Evolutionary conservation across 1,140 invertebrate genomes (phyloP), one percentile per base, ranked within the genome.

Genomic region (Drosophila punjabiensis): DNA sequence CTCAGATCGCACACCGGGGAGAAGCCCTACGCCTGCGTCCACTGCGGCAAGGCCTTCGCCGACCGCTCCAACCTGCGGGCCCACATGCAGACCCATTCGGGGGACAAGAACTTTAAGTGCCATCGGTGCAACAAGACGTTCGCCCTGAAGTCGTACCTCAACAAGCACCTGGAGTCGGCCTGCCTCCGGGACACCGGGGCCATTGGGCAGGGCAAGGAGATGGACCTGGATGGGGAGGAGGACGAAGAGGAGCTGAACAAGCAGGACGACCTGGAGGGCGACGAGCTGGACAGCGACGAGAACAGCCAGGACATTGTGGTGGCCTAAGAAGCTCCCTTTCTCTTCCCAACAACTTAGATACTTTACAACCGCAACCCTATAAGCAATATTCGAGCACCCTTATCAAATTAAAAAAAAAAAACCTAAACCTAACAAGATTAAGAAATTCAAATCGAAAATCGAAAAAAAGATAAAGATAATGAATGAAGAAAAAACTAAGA

Each of bases 141-240:
- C 94, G 98, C 98, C 5, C 95, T 99, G 76, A 99, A 99, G 94
- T 98, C 98, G 60, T 99, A 99, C 95, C 95, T 99, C 35, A 99
- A 98, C 94, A 99, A 99, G 93, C 98, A 99, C 94, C 95, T 98
- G 89, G 98, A 99, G 94, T 98, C 98, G 13, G 96, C 98, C 32
- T 99, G 98, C 92, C 95, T 96, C 1, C 59, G 86, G 6, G 86
- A 89, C 59, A 63, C 66, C 3, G 82, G 77, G 2, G 80, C 77
- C 45, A 82, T 90, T 30, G 63, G 65, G 24, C 52, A 75, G 39
- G 70, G 37, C 32, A 81, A 91, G 70, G 58, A 50, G 1, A 9
- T 65, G 58, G 65, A 79, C 5, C 58, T 50, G 16, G 81, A 70
- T 45, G 48, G 71, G 6, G 78, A 86, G 0, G 85, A 81, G 13